Percentiles rank a stretch among this genome's conserved stretches.
phyloP scores from a whole-genome alignment of 2,888 invertebrate species.

The Camponotus fellah region DNA sequence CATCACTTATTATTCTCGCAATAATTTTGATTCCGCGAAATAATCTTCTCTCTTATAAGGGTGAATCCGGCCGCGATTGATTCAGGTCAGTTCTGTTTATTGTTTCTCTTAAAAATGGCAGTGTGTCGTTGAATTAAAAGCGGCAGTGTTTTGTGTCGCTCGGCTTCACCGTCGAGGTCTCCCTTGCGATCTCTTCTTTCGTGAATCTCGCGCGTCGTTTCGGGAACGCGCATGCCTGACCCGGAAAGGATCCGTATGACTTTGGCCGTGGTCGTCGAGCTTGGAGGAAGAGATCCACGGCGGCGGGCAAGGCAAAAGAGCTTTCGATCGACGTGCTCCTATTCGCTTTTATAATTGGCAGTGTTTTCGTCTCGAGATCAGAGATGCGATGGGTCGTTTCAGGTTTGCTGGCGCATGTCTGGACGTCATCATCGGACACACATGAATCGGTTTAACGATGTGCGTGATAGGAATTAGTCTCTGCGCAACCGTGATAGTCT shows the following conservation, averaged over 20 bases:
- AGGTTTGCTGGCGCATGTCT: neutral
- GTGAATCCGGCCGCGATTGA: slow-evolving; percentile 7
- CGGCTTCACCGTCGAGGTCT: slow-evolving; percentile 39
- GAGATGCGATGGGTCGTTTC: slow-evolving; percentile 9
- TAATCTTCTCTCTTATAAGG: neutral
- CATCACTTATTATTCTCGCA: neutral
- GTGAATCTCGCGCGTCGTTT: slow-evolving; percentile 26
- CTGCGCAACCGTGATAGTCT: neutral
- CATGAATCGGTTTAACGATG: neutral
- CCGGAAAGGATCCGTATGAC: slow-evolving; percentile 52
- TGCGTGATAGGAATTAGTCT: neutral
- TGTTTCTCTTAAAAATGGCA: slow-evolving; percentile 55
- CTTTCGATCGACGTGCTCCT: slow-evolving; percentile 36
- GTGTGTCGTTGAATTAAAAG: slow-evolving; percentile 53
- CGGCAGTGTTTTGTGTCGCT: slow-evolving; percentile 39
- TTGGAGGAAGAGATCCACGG: slow-evolving; percentile 60
- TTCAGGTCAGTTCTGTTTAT: neutral
- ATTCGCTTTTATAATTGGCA: slow-evolving; percentile 58
- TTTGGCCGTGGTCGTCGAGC: slow-evolving; percentile 68
- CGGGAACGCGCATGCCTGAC: slow-evolving; percentile 64
- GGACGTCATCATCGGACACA: neutral
- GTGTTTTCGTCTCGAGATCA: slow-evolving; percentile 64
- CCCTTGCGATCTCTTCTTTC: slow-evolving; percentile 49
- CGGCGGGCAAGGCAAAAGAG: slow-evolving; percentile 30
- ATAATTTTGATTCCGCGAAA: neutral